These are phyloP conservation scores for Drosophila cognata DNA, from an alignment of 2,888 invertebrate genomes.

Conservation along the genomic window DNA sequence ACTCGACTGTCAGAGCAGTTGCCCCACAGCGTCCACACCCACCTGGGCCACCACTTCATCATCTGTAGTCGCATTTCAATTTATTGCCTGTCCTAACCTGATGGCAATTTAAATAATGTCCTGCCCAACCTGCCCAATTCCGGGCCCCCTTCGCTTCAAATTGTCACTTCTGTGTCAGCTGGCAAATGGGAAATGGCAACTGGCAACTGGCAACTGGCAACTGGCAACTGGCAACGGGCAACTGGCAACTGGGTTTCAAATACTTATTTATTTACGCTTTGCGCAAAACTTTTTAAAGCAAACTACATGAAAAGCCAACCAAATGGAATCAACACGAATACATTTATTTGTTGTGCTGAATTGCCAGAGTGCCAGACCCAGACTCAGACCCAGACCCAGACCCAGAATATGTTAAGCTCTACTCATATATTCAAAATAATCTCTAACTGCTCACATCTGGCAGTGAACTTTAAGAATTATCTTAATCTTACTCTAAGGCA, in stretches of 20 bases:
- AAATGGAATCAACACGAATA: constrained; percentile 6
- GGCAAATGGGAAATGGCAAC: constrained; percentile 24
- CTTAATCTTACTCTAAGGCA: neutral
- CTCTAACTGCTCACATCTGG: constrained; percentile 2
- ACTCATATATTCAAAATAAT: constrained; percentile 1
- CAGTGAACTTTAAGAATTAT: neutral
- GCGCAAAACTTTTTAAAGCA: constrained; percentile 10
- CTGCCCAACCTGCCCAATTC: constrained; percentile 24
- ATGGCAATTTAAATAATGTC: constrained; percentile 72
- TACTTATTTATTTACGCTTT: constrained; percentile 46
- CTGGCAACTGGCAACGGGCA: neutral
- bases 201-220: constrained; percentile 1
- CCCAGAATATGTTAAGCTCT: neutral
- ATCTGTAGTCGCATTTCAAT: constrained; percentile 54
- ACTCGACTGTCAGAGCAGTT: constrained; percentile 29
- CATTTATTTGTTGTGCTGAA: neutral
- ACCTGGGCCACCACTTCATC: constrained; percentile 18
- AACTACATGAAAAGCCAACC: constrained; percentile 8
- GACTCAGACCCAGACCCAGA: neutral
- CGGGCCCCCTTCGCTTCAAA: neutral
- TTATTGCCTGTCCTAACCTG: constrained; percentile 71
- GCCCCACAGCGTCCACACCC: neutral
- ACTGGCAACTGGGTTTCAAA: constrained; percentile 10
- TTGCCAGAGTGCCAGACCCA: neutral
- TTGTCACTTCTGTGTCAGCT: constrained; percentile 52